Percentiles rank a stretch among this genome's conserved stretches.
Evolutionary conservation across 2,113 vertebrate species (phyloP).

Genomic region (Falco punctatus): DNA sequence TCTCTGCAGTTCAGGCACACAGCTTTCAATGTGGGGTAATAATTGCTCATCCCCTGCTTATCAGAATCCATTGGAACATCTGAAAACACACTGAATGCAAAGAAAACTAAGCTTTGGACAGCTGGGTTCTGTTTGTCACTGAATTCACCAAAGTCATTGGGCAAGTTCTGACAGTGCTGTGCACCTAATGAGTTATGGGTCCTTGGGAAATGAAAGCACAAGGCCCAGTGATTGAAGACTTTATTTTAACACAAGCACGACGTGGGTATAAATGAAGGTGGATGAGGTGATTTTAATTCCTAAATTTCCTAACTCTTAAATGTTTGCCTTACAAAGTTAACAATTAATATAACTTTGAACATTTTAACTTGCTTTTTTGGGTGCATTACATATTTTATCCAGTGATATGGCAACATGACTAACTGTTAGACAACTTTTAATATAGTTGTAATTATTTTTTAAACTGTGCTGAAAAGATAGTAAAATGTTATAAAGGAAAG

Average conservation of each 20-base stretch:
- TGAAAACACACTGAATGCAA: not conserved
- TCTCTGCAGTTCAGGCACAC: not conserved
- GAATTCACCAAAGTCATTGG: not conserved
- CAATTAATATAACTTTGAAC: not conserved
- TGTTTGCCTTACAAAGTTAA: not conserved
- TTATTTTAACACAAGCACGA: not conserved
- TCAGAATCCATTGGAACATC: not conserved
- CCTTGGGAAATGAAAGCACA: not conserved
- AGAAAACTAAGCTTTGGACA: not conserved
- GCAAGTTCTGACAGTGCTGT: not conserved
- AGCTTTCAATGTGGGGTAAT: not conserved
- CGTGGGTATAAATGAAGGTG: not conserved
- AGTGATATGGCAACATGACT: not conserved
- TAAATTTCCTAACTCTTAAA: not conserved
- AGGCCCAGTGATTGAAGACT: not conserved
- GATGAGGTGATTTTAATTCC: not conserved
- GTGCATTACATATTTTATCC: not conserved
- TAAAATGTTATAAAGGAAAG: not conserved
- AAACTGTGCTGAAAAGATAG: not conserved
- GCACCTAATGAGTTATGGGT: not conserved
- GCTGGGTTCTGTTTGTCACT: not conserved
- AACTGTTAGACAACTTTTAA: not conserved
- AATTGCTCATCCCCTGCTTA: not conserved
- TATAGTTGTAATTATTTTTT: not conserved
- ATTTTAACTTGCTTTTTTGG: not conserved